Evolutionary conservation across 2,113 vertebrate species (phyloP).

Genomic region (Emydocephalus ijimae): DNA sequence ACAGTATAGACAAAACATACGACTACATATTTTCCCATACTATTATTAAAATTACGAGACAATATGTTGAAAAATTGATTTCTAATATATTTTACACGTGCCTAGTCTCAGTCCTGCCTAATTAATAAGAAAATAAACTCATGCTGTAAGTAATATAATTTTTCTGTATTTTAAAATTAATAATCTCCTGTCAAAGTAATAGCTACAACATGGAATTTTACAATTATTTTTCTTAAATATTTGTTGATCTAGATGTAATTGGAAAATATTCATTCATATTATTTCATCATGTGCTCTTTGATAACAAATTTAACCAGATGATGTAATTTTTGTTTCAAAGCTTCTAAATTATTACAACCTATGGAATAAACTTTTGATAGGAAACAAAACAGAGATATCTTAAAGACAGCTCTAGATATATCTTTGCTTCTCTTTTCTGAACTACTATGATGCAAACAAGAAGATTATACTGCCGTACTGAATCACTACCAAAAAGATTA

Average conservation of each 20-base stretch:
- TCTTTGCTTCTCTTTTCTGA: rapidly evolving
- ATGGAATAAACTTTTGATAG: slow-evolving; percentile 6
- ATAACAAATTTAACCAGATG: slow-evolving; percentile 30
- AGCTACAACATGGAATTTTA: background rate
- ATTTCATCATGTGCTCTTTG: background rate
- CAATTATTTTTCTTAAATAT: slow-evolving; percentile 18
- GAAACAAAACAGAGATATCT: background rate
- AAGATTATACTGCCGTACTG: background rate
- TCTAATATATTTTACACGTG: background rate
- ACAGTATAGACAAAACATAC: background rate
- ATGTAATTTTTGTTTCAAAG: slow-evolving; percentile 36
- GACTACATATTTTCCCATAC: background rate
- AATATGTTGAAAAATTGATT: background rate
- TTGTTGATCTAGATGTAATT: background rate
- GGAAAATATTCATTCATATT: background rate
- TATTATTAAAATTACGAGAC: background rate
- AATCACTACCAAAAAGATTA: background rate
- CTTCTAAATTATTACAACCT: slow-evolving; percentile 49
- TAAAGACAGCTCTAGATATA: background rate
- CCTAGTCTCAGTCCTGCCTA: background rate
- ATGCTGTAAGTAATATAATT: slow-evolving; percentile 1
- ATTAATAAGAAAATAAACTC: background rate
- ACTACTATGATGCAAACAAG: background rate
- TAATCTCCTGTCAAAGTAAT: background rate
- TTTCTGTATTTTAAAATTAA: background rate